Percentiles rank a stretch among this genome's conserved stretches.
Conservation (phyloP, 2,888 invertebrate species). For the Azorinus chamasolen region DNA sequence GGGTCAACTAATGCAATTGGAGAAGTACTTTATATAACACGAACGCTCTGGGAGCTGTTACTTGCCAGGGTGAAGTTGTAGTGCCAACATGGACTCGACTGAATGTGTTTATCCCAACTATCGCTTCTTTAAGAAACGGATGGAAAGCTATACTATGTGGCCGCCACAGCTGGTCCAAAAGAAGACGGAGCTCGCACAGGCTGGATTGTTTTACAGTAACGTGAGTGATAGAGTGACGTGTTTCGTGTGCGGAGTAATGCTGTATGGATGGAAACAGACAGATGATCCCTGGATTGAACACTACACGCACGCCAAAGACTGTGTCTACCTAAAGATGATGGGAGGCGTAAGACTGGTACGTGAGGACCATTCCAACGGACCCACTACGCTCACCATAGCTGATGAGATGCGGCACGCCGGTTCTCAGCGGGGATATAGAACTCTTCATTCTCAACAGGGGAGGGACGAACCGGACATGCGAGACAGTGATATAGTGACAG, state of each 20-base stretch:
- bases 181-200: background rate
- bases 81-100: background rate
- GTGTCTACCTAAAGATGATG: conserved; percentile 13
- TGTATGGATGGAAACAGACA: background rate
- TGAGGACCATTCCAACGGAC: too few relatives aligned
- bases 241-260: conserved; percentile 8
- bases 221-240: conserved; percentile 3
- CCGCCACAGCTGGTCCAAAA: conserved; percentile 5
- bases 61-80: too few relatives aligned
- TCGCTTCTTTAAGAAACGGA: background rate
- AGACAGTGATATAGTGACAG: too few relatives aligned
- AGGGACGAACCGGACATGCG: too few relatives aligned
- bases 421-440: too few relatives aligned
- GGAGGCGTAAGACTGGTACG: background rate
- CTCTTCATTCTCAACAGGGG: too few relatives aligned
- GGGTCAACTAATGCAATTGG: too few relatives aligned
- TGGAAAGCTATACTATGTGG: background rate
- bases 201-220: conserved; percentile 11
- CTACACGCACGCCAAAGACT: conserved; percentile 1
- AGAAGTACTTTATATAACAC: too few relatives aligned
- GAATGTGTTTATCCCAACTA: background rate
- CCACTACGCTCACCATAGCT: too few relatives aligned
- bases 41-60: too few relatives aligned
- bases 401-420: too few relatives aligned
- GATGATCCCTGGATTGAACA: conserved; percentile 16